These are phyloP conservation scores for Potamarius usumacintae DNA, from an alignment of 2,113 vertebrate genomes.

Conservation along the genomic window DNA sequence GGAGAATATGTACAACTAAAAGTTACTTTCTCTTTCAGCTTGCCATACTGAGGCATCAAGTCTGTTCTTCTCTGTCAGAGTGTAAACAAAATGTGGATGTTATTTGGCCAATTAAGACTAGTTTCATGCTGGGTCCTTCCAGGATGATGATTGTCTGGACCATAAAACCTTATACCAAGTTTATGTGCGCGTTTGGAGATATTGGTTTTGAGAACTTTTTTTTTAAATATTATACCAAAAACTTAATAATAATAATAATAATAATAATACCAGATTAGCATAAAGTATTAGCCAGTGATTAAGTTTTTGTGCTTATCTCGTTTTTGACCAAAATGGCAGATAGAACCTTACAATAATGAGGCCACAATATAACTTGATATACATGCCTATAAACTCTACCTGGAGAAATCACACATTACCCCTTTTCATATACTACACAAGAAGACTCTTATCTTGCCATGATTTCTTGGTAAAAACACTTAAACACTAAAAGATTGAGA, in stretches of 20 bases:
- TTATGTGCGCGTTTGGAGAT: background rate
- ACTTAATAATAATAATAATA: background rate
- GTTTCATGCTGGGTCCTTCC: background rate
- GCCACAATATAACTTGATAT: background rate
- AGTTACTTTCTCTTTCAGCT: background rate
- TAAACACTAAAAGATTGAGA: background rate
- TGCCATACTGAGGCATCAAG: background rate
- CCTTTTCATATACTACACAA: background rate
- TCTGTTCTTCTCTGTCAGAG: background rate
- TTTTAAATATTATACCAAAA: background rate
- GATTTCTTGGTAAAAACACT: background rate
- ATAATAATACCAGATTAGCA: background rate
- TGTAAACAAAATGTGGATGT: background rate
- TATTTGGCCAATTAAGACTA: background rate
- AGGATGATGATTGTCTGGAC: background rate
- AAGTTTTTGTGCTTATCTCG: background rate
- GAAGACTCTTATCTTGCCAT: background rate
- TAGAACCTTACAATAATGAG: background rate
- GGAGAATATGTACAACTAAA: background rate
- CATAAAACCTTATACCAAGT: background rate
- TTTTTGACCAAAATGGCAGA: background rate
- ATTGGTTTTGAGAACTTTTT: background rate
- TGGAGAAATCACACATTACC: background rate
- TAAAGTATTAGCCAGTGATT: background rate
- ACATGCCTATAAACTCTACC: background rate